Percentiles rank a stretch among this genome's conserved stretches.
Evolutionary conservation across 2,888 invertebrate species (phyloP).

Genomic region (Tortrix viridana): DNA sequence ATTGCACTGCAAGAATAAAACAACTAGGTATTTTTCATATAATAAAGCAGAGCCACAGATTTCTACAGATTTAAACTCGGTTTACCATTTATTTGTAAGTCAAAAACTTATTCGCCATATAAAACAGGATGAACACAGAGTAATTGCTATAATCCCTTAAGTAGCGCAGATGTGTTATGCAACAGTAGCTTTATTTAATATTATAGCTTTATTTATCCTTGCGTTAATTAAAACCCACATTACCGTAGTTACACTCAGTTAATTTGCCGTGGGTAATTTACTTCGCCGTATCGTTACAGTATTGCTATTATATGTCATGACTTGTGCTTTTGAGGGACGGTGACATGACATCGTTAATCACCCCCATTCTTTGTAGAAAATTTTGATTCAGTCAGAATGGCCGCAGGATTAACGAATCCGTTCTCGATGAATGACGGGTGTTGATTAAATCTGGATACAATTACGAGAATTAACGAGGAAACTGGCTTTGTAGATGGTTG

Average conservation of each 20-base stretch:
- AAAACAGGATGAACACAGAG: too few species aligned
- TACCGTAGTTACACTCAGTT: conserved; percentile 57
- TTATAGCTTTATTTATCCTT: conserved; percentile 26
- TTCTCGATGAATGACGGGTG: conserved; percentile 69
- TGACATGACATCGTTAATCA: conserved; percentile 81
- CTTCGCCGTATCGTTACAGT: conserved; percentile 70
- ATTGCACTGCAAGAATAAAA: too few species aligned
- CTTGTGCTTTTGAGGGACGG: conserved; percentile 73
- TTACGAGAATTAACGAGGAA: conserved; percentile 19
- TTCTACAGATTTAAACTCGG: too few species aligned
- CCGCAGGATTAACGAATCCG: conserved; percentile 68
- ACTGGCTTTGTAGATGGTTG: not conserved
- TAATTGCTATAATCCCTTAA: too few species aligned
- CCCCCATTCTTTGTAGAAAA: conserved; percentile 70
- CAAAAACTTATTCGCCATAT: too few species aligned
- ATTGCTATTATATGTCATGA: conserved; percentile 79
- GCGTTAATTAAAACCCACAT: conserved; percentile 34
- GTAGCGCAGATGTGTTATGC: not conserved
- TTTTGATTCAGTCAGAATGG: conserved; percentile 78
- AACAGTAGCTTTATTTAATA: not conserved
- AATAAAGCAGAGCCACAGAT: too few species aligned
- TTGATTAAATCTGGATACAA: conserved; percentile 59
- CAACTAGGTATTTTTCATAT: too few species aligned
- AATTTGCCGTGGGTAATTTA: conserved; percentile 75
- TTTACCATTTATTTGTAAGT: too few species aligned